Evolutionary conservation across 2,888 invertebrate genomes (phyloP), one percentile per base, ranked within the genome.

Genomic region (Barypeithes pellucidus): DNA sequence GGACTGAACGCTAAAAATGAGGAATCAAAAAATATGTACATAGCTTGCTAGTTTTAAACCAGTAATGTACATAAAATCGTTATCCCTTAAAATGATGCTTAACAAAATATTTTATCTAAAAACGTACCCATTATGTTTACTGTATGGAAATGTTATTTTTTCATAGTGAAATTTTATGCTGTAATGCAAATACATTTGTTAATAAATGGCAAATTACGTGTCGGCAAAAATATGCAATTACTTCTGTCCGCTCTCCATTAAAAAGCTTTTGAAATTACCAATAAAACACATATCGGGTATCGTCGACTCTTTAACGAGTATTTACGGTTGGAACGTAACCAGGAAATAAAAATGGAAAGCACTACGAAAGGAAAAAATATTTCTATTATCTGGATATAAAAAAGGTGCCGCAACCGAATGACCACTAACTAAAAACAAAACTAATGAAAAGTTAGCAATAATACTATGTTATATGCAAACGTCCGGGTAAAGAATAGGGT

Each of bases 221-320:
- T 14, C n/a, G 14, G 9, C 24, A 52, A 29, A 52, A 52, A 52
- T 52, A 52, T 24, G 29, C 52, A n/a, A 52, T 52, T 52, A 52
- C 29, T 29, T 24, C 4, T 24, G 24, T 52, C 52, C 52, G 14
- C 52, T 14, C 29, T 29, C 29, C 52, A 52, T 52, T 52, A 29
- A 52, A 52, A 52, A 14, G 29, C 52, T 52, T 14, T 52, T 8
- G 52, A 52, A 52, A 29, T 52, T 52, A 52, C 52, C 29, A 29
- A 52, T 52, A 52, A 50, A 52, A 29, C 22, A 52, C 52, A 29
- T 52, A 52, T 52, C 52, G 24, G n/a, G 29, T 29, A 52, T 52
- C 52, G 29, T 52, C 52, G 24, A 52, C 29, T 52, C 29, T 24
- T 29, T 52, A 52, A 52, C 29, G n/a, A 52, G 29, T 52, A 52